Base-by-base conservation (phyloP, 2,888 invertebrate genomes). In the Athrips mouffetella region DNA sequence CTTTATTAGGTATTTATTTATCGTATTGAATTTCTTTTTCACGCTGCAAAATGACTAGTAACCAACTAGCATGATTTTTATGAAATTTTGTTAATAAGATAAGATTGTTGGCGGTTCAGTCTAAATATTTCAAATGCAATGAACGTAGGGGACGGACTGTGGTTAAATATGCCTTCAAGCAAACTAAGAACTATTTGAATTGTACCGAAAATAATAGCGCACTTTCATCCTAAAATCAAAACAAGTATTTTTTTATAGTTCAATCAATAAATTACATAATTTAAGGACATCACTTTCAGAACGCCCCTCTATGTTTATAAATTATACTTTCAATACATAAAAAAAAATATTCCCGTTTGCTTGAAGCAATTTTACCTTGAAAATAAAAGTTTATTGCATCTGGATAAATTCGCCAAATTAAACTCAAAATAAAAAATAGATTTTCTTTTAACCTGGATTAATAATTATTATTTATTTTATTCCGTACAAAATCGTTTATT, bases 51-150 rank as follows among this genome's bases (percentile, higher is more conserved):
- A 27, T 41, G 41, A 27, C 27, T 27, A 27, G 27, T 15, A 7
- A 8, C 1, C 16, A 27, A 41, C 4, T 25, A 16, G 11, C 10
- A 7, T 23, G 39, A 11, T 31, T 13, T 5, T 13, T 13, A n/a
- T 3, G 30, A 4, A 10, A 11, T 30, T 20, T 6, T 23, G 18
- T 6, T 23, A 8, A 40, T 4, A 2, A 41, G 8, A 21, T 39
- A 11, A 16, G 10, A 15, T 41, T 3, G 6, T 16, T 6, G 16
- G 15, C 20, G 31, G 51, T 51, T 69, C 70, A 68, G 67, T 73
- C 65, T 69, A 61, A 63, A 49, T 53, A 54, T 45, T 63, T 44
- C 20, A 44, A 44, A 44, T 44, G 44, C 44, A 44, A 30, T 20
- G 11, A 44, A 30, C 44, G 44, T 13, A 30, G 16, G 44, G 31